Evolutionary conservation across 2,888 invertebrate genomes (phyloP), one percentile per base, ranked within the genome.

Genomic region (Xestia c-nigrum): DNA sequence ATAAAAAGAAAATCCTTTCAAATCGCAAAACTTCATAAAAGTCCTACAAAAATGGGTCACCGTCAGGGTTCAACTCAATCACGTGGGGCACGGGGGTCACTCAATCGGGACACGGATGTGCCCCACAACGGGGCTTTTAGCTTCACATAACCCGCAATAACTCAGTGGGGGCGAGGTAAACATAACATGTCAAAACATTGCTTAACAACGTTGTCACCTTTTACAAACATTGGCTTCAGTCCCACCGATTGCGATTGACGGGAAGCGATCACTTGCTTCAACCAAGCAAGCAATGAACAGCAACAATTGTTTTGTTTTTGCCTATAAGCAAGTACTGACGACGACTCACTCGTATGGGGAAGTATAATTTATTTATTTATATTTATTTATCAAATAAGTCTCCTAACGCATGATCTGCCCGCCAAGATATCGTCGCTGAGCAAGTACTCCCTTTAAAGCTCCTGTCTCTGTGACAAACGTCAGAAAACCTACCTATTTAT

Each of bases 141-240:
- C 61, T 24, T 24, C 38, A 55, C 46, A 46, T 38, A 50, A 21
- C 61, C 83, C 24, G 24, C 46, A 0, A 76, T 80, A 84, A 76
- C 55, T 71, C 67, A 73, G n/a, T 19, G 52, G 38, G 19, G 21
- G 19, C 3, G 40, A 52, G 40, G 57, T 64, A 67, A 71, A 47
- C 19, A 66, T 59, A 61, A 80, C 64, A 65, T 72, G 80, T 82
- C 71, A 59, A 74, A 84, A 79, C 57, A 70, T 83, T 59, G 59
- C 79, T 74, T 79, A 59, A 71, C 74, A 80, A 64, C 55, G 64
- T 19, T 47, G 61, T 55, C 50, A 82, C 82, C 80, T 84, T 82
- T 72, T 63, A 80, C 61, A 57, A 65, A 69, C 71, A 10, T 50
- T 7, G 4, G n/a, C 1, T n/a, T 64, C 5, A 9, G 43, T 64